Percentiles rank a stretch among this genome's conserved stretches.
These are phyloP conservation scores for Ormyrus rosae DNA, from an alignment of 2,888 invertebrate genomes.

Conservation along the genomic window DNA sequence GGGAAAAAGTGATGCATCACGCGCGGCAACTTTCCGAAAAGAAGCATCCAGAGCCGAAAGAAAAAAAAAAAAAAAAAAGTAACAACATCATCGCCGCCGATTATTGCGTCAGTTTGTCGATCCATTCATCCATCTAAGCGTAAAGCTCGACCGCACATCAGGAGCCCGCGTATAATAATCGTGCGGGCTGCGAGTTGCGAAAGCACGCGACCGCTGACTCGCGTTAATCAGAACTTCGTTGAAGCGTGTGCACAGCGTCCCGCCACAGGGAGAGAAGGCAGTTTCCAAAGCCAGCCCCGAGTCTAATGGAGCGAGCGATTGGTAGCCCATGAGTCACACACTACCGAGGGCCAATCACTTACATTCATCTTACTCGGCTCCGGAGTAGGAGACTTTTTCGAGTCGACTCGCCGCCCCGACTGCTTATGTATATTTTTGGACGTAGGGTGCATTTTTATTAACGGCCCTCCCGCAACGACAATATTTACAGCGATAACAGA, in stretches of 20 bases:
- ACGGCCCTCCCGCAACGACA: slow-evolving; percentile 24
- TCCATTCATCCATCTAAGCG: not conserved
- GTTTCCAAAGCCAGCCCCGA: not conserved
- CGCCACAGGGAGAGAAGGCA: not conserved
- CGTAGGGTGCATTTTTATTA: slow-evolving; percentile 45
- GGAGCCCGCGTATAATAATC: slow-evolving; percentile 7
- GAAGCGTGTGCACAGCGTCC: not conserved
- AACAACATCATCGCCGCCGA: slow-evolving; percentile 29
- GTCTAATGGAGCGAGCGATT: slow-evolving; percentile 58
- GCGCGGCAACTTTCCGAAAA: not conserved
- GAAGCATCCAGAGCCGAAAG: no score
- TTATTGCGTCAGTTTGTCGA: slow-evolving; percentile 2
- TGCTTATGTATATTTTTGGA: not conserved
- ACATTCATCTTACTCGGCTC: slow-evolving; percentile 56
- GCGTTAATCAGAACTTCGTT: slow-evolving; percentile 44
- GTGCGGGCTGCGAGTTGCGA: not conserved
- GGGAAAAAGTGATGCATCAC: not conserved
- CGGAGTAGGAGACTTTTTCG: no score
- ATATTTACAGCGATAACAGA: slow-evolving; percentile 44
- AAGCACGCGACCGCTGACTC: slow-evolving; percentile 38
- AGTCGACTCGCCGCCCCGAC: not conserved
- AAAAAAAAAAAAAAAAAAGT: not conserved
- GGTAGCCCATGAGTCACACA: slow-evolving; percentile 57
- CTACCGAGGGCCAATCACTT: slow-evolving; percentile 58
- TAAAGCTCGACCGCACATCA: not conserved